Percentiles rank a stretch among this genome's conserved stretches.
phyloP scores from a whole-genome alignment of 1,140 invertebrate species.

The Drosophila bocqueti region DNA sequence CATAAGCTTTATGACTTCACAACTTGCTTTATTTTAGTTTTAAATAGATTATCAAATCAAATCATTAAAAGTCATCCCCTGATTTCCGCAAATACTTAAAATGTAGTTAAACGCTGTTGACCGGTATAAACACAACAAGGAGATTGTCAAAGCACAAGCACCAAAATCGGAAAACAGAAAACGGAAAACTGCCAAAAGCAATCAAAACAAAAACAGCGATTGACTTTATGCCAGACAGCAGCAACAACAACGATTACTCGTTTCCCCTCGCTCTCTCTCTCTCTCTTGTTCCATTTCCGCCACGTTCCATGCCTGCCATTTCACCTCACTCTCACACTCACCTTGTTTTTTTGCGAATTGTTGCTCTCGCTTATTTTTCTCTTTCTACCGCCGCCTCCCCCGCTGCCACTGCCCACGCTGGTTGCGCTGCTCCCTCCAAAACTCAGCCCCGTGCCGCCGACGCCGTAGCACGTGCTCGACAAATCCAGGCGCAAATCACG shows the following conservation, averaged over 20 bases:
- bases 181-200: conserved; percentile 64
- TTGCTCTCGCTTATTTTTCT: conserved; percentile 85
- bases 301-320: not conserved
- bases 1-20: not conserved
- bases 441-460: conserved; percentile 69
- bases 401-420: conserved; percentile 60
- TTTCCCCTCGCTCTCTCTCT: not conserved
- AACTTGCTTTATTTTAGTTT: not conserved
- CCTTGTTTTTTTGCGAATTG: conserved; percentile 83
- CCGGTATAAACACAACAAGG: conserved; percentile 32
- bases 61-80: not conserved
- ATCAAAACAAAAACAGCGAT: conserved; percentile 77
- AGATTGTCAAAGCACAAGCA: conserved; percentile 43
- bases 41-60: not conserved
- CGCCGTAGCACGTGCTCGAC: conserved; percentile 75
- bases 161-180: conserved; percentile 45
- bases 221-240: conserved; percentile 59
- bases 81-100: not conserved
- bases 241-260: conserved; percentile 4
- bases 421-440: conserved; percentile 51
- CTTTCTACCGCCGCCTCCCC: conserved; percentile 83
- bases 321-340: conserved; percentile 38
- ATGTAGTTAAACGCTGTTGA: not conserved
- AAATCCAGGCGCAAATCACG: conserved; percentile 79
- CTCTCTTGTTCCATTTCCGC: conserved; percentile 2